These are phyloP conservation scores for Scelioninae gen. 2 DNA, from an alignment of 2,888 invertebrate genomes.

Conservation along the genomic window DNA sequence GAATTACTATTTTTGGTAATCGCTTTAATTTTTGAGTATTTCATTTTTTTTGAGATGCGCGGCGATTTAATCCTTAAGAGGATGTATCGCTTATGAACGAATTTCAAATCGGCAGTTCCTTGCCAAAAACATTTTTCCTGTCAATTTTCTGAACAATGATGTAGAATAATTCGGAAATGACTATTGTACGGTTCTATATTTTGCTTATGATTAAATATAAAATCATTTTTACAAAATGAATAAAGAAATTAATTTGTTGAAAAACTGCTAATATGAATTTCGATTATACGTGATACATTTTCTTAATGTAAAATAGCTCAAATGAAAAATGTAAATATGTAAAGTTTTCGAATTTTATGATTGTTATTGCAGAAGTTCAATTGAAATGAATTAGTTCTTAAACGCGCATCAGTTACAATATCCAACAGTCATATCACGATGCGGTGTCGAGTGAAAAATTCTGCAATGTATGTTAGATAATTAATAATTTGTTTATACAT, in stretches of 20 bases:
- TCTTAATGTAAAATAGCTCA: background rate
- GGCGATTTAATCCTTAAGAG: no score
- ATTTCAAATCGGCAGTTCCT: no score
- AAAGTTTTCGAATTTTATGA: constrained; percentile 8
- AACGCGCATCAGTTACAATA: constrained; percentile 35
- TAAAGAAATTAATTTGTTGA: no score
- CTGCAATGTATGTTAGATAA: constrained; percentile 31
- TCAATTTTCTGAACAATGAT: no score
- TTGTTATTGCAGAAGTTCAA: constrained; percentile 13
- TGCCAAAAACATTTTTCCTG: no score
- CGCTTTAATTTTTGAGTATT: constrained; percentile 3
- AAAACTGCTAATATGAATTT: no score
- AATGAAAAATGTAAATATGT: constrained; percentile 17
- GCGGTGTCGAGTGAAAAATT: constrained; percentile 36
- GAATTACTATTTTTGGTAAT: constrained; percentile 42
- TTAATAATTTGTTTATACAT: constrained; percentile 11
- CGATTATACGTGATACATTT: no score
- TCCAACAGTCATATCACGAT: constrained; percentile 43
- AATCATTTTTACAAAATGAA: no score
- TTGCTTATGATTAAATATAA: no score
- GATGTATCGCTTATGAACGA: no score
- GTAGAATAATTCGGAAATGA: no score
- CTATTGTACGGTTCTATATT: no score
- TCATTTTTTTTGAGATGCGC: constrained; percentile 8
- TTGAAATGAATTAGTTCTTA: constrained; percentile 17